Conservation (phyloP, 2,888 invertebrate species). For the Apoda limacodes region DNA sequence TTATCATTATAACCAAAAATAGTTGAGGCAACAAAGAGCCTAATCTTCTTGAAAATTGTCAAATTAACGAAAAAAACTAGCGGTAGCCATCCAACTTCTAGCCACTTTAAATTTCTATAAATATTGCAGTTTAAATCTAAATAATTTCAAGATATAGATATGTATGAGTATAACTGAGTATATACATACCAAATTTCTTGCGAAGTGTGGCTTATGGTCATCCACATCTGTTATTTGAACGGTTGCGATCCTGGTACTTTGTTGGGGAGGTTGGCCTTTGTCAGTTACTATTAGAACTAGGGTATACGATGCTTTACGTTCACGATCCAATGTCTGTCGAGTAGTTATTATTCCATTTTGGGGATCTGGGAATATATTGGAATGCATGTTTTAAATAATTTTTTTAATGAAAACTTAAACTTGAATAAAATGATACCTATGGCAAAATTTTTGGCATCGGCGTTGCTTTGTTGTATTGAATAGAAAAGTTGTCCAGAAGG, state of each 20-base stretch:
- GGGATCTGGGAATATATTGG: constrained; percentile 64
- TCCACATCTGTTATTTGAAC: constrained; percentile 80
- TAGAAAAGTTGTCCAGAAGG: constrained; percentile 80
- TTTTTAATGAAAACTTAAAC: constrained; percentile 8
- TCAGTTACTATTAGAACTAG: constrained; percentile 83
- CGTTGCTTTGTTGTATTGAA: constrained; percentile 77
- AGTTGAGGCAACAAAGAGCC: too few relatives aligned
- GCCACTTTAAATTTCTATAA: constrained; percentile 10
- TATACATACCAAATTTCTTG: constrained; percentile 69
- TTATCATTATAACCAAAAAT: too few relatives aligned
- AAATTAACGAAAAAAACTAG: too few relatives aligned
- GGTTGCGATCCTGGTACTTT: constrained; percentile 76
- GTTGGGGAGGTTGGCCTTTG: constrained; percentile 81
- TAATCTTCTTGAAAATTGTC: too few relatives aligned
- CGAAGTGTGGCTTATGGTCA: constrained; percentile 82
- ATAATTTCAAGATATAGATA: too few relatives aligned
- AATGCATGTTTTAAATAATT: too few relatives aligned
- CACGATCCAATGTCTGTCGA: constrained; percentile 76
- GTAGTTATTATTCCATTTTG: constrained; percentile 81
- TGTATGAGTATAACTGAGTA: too few relatives aligned
- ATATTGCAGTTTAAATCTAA: too few relatives aligned
- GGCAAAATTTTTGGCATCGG: constrained; percentile 72
- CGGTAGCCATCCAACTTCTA: too few relatives aligned
- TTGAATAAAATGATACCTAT: too few relatives aligned
- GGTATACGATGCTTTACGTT: constrained; percentile 79